Evolutionary conservation across 2,113 vertebrate genomes (phyloP).

Genomic region (Bubalus kerabau): DNA sequence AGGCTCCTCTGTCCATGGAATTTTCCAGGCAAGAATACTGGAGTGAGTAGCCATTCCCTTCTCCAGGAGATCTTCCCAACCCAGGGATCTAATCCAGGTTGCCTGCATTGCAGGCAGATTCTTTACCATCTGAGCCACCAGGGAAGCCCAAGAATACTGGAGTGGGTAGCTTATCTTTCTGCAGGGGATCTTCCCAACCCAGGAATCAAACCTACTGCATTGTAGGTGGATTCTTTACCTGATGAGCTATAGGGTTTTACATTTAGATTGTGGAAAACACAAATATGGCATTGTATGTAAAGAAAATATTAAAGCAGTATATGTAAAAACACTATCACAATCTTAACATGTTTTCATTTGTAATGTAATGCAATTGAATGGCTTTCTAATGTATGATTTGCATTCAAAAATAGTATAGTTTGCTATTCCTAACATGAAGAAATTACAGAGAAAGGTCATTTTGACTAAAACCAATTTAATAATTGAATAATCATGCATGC

Average conservation of each 20-base stretch:
- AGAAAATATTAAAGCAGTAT: not conserved
- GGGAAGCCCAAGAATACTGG: not conserved
- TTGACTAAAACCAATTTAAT: constrained; percentile 40
- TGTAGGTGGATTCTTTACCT: not conserved
- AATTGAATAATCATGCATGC: not conserved
- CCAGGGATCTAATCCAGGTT: not conserved
- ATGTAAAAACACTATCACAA: not conserved
- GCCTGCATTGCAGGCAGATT: not conserved
- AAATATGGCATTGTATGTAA: not conserved
- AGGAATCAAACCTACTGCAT: not conserved
- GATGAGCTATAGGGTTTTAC: not conserved
- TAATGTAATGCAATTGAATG: not conserved
- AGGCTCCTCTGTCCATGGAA: not conserved
- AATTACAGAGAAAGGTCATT: not conserved
- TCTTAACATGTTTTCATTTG: not conserved
- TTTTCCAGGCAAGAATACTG: not conserved
- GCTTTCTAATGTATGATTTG: not conserved
- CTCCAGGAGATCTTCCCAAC: not conserved
- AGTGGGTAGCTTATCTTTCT: not conserved
- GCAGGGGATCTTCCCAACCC: not conserved
- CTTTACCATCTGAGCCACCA: not conserved
- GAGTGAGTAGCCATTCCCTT: not conserved
- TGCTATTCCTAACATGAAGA: not conserved
- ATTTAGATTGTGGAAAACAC: not conserved
- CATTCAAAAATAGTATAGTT: not conserved